Evolutionary conservation across 2,113 vertebrate species (phyloP).

Genomic region (Pachyramphus minor): DNA sequence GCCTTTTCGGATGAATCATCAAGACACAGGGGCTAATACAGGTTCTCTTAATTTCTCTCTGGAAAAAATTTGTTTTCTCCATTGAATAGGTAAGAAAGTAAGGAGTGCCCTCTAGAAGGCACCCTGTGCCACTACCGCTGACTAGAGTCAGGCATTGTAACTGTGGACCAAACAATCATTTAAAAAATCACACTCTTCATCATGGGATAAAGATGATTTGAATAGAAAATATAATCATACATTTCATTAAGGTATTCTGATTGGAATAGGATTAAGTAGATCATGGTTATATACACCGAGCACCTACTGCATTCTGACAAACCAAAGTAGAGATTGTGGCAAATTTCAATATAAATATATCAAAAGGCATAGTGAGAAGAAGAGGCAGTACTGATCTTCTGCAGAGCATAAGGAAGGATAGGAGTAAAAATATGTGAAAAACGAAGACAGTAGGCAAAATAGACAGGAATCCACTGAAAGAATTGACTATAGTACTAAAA

Average conservation of each 20-base stretch:
- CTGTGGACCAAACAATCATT: neutral
- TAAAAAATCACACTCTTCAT: neutral
- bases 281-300: neutral
- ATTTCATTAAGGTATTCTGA: neutral
- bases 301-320: neutral
- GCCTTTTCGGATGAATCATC: neutral
- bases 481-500: neutral
- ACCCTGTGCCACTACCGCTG: neutral
- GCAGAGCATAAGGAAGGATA: neutral
- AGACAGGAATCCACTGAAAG: neutral
- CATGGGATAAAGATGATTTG: neutral
- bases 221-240: neutral
- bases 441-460: neutral
- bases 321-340: neutral
- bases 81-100: neutral
- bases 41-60: neutral
- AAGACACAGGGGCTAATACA: neutral
- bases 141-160: neutral
- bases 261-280: neutral
- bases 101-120: neutral
- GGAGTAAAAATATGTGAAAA: neutral
- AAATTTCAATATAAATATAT: neutral
- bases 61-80: neutral
- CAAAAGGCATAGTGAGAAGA: fast-evolving
- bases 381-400: neutral